Base-by-base conservation (phyloP, 2,113 vertebrate species). In the Cyprinodon variegatus region DNA sequence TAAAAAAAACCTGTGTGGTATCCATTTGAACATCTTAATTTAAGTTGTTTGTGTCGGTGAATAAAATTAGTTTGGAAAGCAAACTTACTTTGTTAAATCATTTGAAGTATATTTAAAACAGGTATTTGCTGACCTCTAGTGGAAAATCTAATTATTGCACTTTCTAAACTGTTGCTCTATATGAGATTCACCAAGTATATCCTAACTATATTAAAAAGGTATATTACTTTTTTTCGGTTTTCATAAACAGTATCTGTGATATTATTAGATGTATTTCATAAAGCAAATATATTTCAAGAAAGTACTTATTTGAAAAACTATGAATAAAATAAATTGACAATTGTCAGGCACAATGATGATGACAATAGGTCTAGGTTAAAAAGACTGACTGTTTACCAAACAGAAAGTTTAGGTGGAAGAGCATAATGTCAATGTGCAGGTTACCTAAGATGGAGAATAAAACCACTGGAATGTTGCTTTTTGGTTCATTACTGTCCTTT, bases 91-190 rank as follows among this genome's bases (percentile, higher is more conserved):
- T 6, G 3, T 3, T 20, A 11, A 45, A 45, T 57, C 17, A 14
- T n/a, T 57, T 57, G 20, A 45, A 11, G 6, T 45, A 7, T 15
- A 12, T 68, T 59, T 60, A 11, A 10, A 75, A 41, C 38, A 36
- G 59, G 70, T 40, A 13, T 82, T 50, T 89, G 87, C 79, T 86
- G 61, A 62, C 11, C 63, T 84, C 89, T 85, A 57, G 83, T 68
- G 90, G 37, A 0, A 41, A 9, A 0, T 43, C 0, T n/a, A 53
- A 0, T 60, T 7, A 4, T 43, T 70, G 50, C 53, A 41, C 12
- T 41, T 61, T 22, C 3, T 20, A 57, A 41, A 4, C 17, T 65
- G 8, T 22, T 14, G 8, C 11, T 12, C 36, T n/a, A 4, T 29
- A 29, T 41, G 41, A 41, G 1, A 57, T n/a, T 57, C 50, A n/a